These are phyloP conservation scores for Mythimna ferrago DNA, from an alignment of 2,888 invertebrate species.

Conservation along the genomic window DNA sequence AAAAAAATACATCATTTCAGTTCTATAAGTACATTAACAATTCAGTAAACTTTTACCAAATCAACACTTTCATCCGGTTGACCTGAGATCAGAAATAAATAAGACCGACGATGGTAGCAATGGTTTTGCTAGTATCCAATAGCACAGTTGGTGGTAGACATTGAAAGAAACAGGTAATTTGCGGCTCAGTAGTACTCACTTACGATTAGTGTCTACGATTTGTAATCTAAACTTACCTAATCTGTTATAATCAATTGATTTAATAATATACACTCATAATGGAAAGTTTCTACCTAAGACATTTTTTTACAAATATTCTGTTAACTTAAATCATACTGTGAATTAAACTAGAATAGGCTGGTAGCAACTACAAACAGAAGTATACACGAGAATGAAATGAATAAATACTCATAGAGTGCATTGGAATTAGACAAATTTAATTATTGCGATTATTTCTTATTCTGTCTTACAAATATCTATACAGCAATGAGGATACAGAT, in stretches of 20 bases:
- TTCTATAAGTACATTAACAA: constrained; percentile 90
- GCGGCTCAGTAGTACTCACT: constrained; percentile 74
- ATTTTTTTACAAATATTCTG: constrained; percentile 79
- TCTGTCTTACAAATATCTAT: constrained; percentile 70
- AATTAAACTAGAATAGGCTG: constrained; percentile 77
- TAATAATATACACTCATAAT: constrained; percentile 85
- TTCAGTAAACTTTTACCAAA: constrained; percentile 89
- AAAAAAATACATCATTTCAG: constrained; percentile 89
- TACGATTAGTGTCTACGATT: constrained; percentile 79
- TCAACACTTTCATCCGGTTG: constrained; percentile 84
- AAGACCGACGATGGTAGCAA: constrained; percentile 71
- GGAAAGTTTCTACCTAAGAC: constrained; percentile 81
- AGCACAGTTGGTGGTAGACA: constrained; percentile 53
- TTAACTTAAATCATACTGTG: constrained; percentile 73
- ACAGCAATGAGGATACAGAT: constrained; percentile 78
- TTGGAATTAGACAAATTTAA: constrained; percentile 54
- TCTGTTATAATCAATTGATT: constrained; percentile 81
- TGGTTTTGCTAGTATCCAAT: constrained; percentile 59
- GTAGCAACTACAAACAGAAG: constrained; percentile 69
- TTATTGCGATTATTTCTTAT: constrained; percentile 60
- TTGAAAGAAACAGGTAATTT: constrained; percentile 65
- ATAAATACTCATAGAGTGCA: constrained; percentile 69
- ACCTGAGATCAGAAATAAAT: constrained; percentile 88
- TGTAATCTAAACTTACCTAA: constrained; percentile 79
- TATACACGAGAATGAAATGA: constrained; percentile 67